Conservation (phyloP, 2,797 vertebrate genomes). For the Crocodylus rhombifer region DNA sequence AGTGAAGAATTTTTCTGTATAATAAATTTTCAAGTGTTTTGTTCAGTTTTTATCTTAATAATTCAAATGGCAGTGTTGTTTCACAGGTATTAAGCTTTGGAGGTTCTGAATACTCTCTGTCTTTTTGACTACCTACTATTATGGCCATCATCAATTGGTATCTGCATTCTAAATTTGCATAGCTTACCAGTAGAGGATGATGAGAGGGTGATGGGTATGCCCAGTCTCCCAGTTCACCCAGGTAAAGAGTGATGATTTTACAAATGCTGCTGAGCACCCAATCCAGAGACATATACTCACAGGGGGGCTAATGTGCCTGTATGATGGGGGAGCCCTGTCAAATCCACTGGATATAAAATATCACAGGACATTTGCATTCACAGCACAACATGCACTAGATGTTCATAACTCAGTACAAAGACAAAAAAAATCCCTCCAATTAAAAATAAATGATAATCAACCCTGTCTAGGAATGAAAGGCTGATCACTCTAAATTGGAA, state of each 20-base stretch:
- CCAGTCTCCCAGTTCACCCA: not conserved
- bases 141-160: not conserved
- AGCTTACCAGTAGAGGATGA: accelerated
- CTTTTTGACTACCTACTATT: not conserved
- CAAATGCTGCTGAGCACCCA: not conserved
- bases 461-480: not conserved
- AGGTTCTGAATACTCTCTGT: not conserved
- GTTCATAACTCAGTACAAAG: not conserved
- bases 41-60: not conserved
- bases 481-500: too few relatives aligned
- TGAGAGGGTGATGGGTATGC: not conserved
- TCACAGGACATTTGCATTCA: accelerated
- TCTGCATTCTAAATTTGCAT: not conserved
- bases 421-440: not conserved
- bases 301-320: not conserved
- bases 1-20: not conserved
- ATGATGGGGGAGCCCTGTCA: not conserved
- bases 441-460: not conserved
- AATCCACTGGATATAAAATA: accelerated
- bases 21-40: not conserved
- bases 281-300: not conserved
- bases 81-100: not conserved
- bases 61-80: not conserved
- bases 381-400: not conserved
- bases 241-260: accelerated